Conservation (phyloP, 2,888 invertebrate species). For the Ditylenchus weischeri region DNA sequence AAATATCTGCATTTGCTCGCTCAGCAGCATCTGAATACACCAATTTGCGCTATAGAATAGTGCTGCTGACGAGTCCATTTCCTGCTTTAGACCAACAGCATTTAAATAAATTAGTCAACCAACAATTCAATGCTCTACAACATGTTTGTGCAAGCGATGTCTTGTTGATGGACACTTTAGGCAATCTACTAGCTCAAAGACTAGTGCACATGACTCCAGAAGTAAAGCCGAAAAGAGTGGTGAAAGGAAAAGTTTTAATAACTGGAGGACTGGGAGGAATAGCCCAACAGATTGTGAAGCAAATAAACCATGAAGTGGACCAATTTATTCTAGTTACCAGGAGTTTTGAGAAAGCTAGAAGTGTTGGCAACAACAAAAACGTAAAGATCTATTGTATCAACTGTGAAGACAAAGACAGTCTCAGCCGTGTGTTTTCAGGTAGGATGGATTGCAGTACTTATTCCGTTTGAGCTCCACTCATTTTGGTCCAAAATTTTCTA, state of each 20-base stretch:
- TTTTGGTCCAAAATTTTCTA: too few species aligned
- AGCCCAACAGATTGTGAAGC: constrained; percentile 30
- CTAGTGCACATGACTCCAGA: too few species aligned
- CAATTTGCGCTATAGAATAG: constrained; percentile 15
- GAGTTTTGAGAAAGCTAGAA: not conserved
- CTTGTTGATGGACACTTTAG: too few species aligned
- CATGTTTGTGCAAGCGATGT: too few species aligned
- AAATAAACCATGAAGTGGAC: constrained; percentile 23
- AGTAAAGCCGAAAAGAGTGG: too few species aligned
- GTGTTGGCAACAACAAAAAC: not conserved
- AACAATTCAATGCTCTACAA: too few species aligned
- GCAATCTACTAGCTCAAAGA: too few species aligned
- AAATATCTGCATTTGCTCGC: constrained; percentile 9
- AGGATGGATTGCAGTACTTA: too few species aligned
- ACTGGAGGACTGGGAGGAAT: constrained; percentile 50
- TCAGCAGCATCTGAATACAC: constrained; percentile 13
- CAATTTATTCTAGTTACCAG: constrained; percentile 26
- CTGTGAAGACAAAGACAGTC: constrained; percentile 11
- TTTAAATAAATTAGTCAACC: too few species aligned
- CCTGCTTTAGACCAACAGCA: too few species aligned
- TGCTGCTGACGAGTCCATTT: not conserved
- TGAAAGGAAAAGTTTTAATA: constrained; percentile 28
- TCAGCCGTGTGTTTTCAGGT: constrained; percentile 8
- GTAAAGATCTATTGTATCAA: constrained; percentile 3
- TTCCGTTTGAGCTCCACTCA: too few species aligned